Evolutionary conservation across 2,797 vertebrate species (phyloP), one percentile per base, ranked within the genome.

Genomic region (Morelia viridis): DNA sequence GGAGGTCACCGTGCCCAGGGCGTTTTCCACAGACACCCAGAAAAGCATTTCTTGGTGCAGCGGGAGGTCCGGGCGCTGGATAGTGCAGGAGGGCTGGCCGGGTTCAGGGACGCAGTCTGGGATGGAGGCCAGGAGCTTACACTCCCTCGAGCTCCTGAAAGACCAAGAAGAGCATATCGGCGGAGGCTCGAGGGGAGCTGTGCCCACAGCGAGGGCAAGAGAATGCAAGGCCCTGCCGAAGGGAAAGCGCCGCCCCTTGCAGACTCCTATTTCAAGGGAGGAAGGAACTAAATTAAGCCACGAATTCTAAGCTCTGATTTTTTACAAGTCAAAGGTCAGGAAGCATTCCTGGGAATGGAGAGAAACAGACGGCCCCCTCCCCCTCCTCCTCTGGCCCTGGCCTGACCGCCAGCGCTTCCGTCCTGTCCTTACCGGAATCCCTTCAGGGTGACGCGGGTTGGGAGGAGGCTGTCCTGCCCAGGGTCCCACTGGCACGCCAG

Each of bases 401-500:
- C 11, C 12, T 41, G 13, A 2, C 5, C 1, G 1, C 2, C 2
- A 15, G 17, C 10, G 0, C 4, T 41, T 35, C 61, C 12, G 3
- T 62, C 3, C 0, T 46, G 17, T 71, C 92, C 97, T 97, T 93
- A 97, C 98, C 86, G 90, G 0, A 92, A 85, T 9, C 95, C 96
- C 83, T 97, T 97, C 13, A 98, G 95, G 0, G 71, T 95, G 53
- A 98, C 96, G 0, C 89, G 97, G 68, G 98, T 98, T 88, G 93
- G 94, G 85, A 99, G 97, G 88, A 97, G 92, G 41, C 97, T 97
- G 13, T 98, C 56, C 0, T 89, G 92, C 5, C 97, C 98, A 0
- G 96, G 97, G 87, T 98, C 95, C 99, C 99, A 99, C 7, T 76
- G 96, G 94, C 99, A 99, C 5, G 90, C 97, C 95, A 99, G 97